Base-by-base conservation (phyloP, 2,797 vertebrate genomes). In the Pygocentrus nattereri region DNA sequence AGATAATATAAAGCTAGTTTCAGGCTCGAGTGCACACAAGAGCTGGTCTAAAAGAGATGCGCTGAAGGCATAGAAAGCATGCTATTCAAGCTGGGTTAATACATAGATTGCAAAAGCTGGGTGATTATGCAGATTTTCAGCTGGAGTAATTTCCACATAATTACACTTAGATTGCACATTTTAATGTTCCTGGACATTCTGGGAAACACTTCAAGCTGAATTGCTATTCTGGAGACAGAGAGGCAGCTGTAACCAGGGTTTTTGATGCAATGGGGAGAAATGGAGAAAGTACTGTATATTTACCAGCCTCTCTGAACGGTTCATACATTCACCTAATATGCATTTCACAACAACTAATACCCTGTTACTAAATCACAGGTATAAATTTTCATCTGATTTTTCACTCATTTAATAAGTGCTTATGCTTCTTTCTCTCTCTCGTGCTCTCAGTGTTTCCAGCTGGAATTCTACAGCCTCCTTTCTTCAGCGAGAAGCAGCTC, bases 391-490 rank as follows among this genome's bases (percentile, higher is more conserved):
- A 30, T 30, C 41, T 38, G 54, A 70, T 76, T 67, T 58, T 76
- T 31, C 30, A 74, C 34, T 59, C 19, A 74, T 73, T 18, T 34
- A 72, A 49, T 31, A 54, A 52, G n/a, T 62, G 10, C n/a, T 27
- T 16, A 47, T 25, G 15, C 44, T 67, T n/a, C n/a, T 44, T 19
- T 19, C 27, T 31, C 44, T 19, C 27, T 73, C 49, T 61, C 25
- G 38, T 12, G 88, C 54, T 84, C 16, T 83, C 77, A 99, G 98
- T 99, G 62, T 98, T 99, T 90, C 98, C 98, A 7, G 97, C 98
- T 1, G 97, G 97, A 68, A 99, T 99, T 88, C 95, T 99, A 21
- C 98, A 99, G 92, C 98, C 98, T 0, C 98, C 97, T 0, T 99
- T 99, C 93, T 99, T 99, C 91, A 99, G 96, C 87, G 96, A 98